phyloP scores from a whole-genome alignment of 2,888 invertebrate genomes.

The Merodon equestris region DNA sequence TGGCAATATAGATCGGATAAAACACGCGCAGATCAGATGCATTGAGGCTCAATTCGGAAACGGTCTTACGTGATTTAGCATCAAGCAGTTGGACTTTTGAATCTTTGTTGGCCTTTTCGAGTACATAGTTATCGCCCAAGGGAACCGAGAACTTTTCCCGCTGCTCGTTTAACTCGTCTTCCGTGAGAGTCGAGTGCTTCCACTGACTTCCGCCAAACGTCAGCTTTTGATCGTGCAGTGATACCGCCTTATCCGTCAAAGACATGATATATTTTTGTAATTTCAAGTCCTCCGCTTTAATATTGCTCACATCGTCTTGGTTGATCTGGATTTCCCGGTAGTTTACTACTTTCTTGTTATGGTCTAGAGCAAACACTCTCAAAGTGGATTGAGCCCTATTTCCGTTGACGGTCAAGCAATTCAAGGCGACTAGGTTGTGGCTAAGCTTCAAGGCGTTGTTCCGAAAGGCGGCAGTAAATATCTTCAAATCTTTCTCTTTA shows the following conservation, averaged over 20 bases:
- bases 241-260: conserved; percentile 6
- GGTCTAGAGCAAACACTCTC: conserved; percentile 9
- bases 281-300: no score
- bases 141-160: conserved; percentile 1
- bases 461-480: conserved; percentile 1
- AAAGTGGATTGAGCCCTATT: conserved; percentile 1
- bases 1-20: conserved; percentile 27
- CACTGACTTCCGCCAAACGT: conserved; percentile 28
- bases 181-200: not conserved
- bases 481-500: not conserved
- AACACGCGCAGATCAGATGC: conserved; percentile 16
- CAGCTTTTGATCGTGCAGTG: conserved; percentile 18
- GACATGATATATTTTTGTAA: conserved; percentile 20
- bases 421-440: conserved; percentile 20
- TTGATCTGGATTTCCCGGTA: not conserved
- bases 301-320: conserved; percentile 6
- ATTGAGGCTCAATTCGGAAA: conserved; percentile 18
- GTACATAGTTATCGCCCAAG: conserved; percentile 6
- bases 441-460: conserved; percentile 14
- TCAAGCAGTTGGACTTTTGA: not conserved
- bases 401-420: conserved; percentile 9
- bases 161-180: not conserved
- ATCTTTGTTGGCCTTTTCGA: conserved; percentile 17
- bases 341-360: not conserved
- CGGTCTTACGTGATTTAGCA: not conserved